Evolutionary conservation across 1,140 invertebrate species (phyloP), one percentile per base, ranked within the genome.

Genomic region (Pogonomyrmex californicus): DNA sequence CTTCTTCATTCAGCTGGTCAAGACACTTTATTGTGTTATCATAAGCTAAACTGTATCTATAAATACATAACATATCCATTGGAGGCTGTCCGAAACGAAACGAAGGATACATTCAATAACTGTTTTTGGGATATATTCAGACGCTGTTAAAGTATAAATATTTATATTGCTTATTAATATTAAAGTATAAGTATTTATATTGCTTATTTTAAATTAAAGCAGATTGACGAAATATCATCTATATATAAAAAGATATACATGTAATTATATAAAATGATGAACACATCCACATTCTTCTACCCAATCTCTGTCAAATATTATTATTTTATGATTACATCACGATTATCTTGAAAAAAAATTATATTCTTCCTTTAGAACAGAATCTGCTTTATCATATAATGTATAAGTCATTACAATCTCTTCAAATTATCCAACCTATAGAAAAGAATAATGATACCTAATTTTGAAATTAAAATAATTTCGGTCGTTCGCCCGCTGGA

Each of bases 401-500:
- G 38, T 17, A 30, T n/a, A 17, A 17, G 47, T 30, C 63, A 41
- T 56, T 7, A 56, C 51, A 68, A 70, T 54, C 62, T 54, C n/a
- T 44, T 70, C 36, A 54, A 51, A 68, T 81, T 47, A 71, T 33
- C 51, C 65, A 33, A 68, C 3, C 30, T 33, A 36, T 83, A n/a
- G 41, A 23, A 36, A 73, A 58, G 49, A 47, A 4, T 49, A 73
- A 83, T 60, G 68, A 75, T 62, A 49, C 33, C 68, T 75, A 83
- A 75, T 83, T 83, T 41, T 68, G 79, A 75, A 33, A 58, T 30
- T 60, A 54, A 76, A 85, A 63, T 63, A 87, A 88, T 85, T 88
- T 66, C 77, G 88, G 58, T 71, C 88, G 63, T 88, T 87, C 87
- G 82, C 82, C 75, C 82, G 77, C 60, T 62, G 49, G 71, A 75